Percentiles rank a stretch among this genome's conserved stretches.
Evolutionary conservation across 2,113 vertebrate species (phyloP).

Genomic region (Larimichthys crocea): DNA sequence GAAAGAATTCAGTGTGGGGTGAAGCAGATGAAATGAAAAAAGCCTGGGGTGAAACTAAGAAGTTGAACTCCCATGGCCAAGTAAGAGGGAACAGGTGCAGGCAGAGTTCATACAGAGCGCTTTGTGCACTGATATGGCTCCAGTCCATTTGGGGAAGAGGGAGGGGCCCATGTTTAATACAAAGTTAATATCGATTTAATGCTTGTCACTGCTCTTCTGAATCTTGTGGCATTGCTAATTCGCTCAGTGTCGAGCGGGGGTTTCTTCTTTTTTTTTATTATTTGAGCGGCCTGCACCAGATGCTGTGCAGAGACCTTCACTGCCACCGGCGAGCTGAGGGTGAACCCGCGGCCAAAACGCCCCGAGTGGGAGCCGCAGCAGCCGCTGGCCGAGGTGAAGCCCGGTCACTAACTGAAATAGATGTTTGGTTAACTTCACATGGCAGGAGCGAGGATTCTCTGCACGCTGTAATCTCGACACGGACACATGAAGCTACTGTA

Average conservation of each 20-base stretch:
- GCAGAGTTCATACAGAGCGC: slow-evolving; percentile 77
- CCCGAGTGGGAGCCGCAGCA: slow-evolving; percentile 57
- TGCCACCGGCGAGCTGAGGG: slow-evolving; percentile 56
- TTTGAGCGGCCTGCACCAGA: slow-evolving; percentile 69
- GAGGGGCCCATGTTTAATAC: slow-evolving; percentile 86
- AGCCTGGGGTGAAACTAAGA: slow-evolving; percentile 71
- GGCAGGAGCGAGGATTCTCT: slow-evolving; percentile 47
- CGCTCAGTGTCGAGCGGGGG: slow-evolving; percentile 66
- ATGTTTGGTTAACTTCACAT: slow-evolving; percentile 72
- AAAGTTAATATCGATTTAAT: slow-evolving; percentile 90
- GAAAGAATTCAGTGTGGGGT: slow-evolving; percentile 67
- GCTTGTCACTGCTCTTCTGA: slow-evolving; percentile 84
- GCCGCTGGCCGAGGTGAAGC: slow-evolving; percentile 46
- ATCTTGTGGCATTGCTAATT: slow-evolving; percentile 80
- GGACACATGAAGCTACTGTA: no score
- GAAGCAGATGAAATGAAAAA: slow-evolving; percentile 48
- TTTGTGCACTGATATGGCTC: slow-evolving; percentile 80
- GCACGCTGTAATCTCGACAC: no score
- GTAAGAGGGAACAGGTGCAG: slow-evolving; percentile 83
- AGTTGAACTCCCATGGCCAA: slow-evolving; percentile 75
- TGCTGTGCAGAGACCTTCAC: slow-evolving; percentile 61
- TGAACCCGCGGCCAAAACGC: slow-evolving; percentile 77
- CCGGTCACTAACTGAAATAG: slow-evolving; percentile 63
- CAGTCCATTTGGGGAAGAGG: slow-evolving; percentile 71
- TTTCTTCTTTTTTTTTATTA: neutral